Base-by-base conservation (phyloP, 2,113 vertebrate species). In the Symphodus melops region DNA sequence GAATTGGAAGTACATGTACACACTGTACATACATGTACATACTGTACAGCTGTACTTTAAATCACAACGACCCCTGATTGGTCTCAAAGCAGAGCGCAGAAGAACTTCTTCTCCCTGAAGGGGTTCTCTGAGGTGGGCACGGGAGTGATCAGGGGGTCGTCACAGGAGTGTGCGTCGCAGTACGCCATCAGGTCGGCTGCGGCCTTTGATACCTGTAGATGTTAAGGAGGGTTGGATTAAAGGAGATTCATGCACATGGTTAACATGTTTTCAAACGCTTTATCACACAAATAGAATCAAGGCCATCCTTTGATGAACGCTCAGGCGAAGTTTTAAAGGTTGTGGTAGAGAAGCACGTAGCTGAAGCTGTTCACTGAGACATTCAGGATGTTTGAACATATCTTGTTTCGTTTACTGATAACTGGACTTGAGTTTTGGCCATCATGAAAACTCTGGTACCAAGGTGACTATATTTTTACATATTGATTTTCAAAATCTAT, bases 121-220 rank as follows among this genome's bases (percentile, higher is more conserved):
- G 97, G 97, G 89, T 98, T 97, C 89, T 98, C 97, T 51, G 97
- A 98, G 81, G 96, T 97, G 88, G 96, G 96, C 92, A 98, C 96
- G 0, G 96, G 96, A 54, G 93, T 96, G 94, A 98, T 96, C 72
- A 97, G 95, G 4, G 97, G 97, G 79, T 98, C 97, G 72, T 98
- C 96, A 2, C 95, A 95, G 83, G 95, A 90, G 23, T 97, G 96
- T 54, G 96, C 95, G 33, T 97, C 96, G 48, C 97, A 98, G 92
- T 97, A 97, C 1, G 96, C 95, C 96, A 97, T 96, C 89, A 97
- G 91, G 83, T 98, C 97, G 0, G 96, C 95, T 0, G 97, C 96
- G 3, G 97, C 96, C 91, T 98, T 97, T 55, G 97, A 98, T n/a
- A 98, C 97, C 97, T 97, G 89, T 13, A 66, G 74, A 72, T 8